A percentile compares a stretch with the other conserved stretches of the same genome.
phyloP scores from a whole-genome alignment of 2,113 vertebrate genomes.

The Genyomyrus donnyi region DNA sequence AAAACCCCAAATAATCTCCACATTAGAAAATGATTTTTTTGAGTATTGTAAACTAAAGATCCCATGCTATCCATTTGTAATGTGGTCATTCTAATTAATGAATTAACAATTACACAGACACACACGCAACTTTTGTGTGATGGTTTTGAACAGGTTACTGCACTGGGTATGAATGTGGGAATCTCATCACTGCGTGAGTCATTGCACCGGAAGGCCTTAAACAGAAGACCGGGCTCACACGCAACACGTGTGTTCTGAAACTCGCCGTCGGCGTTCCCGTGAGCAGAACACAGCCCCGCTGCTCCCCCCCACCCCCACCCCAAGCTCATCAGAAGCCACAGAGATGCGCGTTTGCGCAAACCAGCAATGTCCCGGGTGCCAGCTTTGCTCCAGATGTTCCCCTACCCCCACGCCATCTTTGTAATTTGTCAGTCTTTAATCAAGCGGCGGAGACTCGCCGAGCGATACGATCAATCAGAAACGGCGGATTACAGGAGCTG shows the following conservation, averaged over 20 bases:
- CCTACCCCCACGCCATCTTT: constrained; percentile 11
- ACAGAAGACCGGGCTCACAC: background rate
- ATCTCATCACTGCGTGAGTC: background rate
- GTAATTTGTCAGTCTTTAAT: constrained; percentile 29
- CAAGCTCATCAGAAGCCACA: background rate
- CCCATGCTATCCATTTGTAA: background rate
- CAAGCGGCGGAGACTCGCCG: constrained; percentile 16
- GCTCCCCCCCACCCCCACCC: background rate
- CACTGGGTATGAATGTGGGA: background rate
- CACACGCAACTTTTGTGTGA: background rate
- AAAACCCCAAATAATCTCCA: background rate
- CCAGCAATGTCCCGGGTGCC: background rate
- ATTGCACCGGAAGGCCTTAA: background rate
- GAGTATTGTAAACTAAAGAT: background rate
- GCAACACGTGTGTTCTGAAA: background rate
- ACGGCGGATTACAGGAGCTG: background rate
- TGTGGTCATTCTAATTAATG: background rate
- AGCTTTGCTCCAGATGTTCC: constrained; percentile 24
- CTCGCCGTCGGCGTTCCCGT: background rate
- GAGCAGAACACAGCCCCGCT: background rate
- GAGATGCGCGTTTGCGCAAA: background rate
- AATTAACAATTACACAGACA: background rate
- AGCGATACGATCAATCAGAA: background rate
- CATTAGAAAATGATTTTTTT: background rate
- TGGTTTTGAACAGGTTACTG: background rate